Evolutionary conservation across 2,113 vertebrate species (phyloP), one percentile per base, ranked within the genome.

Genomic region (Lepus americanus): DNA sequence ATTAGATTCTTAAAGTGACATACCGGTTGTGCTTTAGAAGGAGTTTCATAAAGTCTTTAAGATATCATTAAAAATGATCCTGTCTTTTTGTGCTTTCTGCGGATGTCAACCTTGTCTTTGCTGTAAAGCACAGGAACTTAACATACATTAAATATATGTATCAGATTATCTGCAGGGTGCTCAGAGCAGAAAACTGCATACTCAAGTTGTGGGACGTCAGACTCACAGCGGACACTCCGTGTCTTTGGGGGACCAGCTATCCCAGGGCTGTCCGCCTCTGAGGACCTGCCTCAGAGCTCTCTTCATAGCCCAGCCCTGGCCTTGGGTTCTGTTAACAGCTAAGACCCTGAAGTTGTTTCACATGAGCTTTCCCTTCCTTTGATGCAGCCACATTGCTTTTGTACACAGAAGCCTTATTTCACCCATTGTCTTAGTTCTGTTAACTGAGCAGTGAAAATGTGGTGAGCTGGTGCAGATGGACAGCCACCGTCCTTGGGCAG

Each of bases 1-100:
- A 97, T 96, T 96, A 90, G 87, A 31, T 94, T 96, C 89, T 95
- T 92, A 92, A 90, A 77, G 78, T 94, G 93, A 96, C 95, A 59
- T 80, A 36, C n/a, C 22, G 9, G 87, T 23, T 89, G 73, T 53
- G 49, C 51, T 97, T 82, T 59, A 33, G 36, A n/a, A 92, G 69
- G 90, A 84, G 77, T 25, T 84, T 88, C 53, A 63, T 77, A 73
- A 80, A 79, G 88, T 93, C 51, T 86, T 87, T 95, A 29, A 89
- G 81, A 70, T 9, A n/a, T 31, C 55, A 44, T 33, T 79, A 25
- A 72, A 72, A 31, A 61, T 33, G 70, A 77, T 67, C 39, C 59
- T 77, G 66, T 59, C 31, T 80, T 81, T 86, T 44, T n/a, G 39
- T 49, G 12, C 67, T 64, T 85, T 93, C 90, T 53, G 83, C 81